Evolutionary conservation across 2,888 invertebrate genomes (phyloP).

Genomic region (Tenthredo livida): DNA sequence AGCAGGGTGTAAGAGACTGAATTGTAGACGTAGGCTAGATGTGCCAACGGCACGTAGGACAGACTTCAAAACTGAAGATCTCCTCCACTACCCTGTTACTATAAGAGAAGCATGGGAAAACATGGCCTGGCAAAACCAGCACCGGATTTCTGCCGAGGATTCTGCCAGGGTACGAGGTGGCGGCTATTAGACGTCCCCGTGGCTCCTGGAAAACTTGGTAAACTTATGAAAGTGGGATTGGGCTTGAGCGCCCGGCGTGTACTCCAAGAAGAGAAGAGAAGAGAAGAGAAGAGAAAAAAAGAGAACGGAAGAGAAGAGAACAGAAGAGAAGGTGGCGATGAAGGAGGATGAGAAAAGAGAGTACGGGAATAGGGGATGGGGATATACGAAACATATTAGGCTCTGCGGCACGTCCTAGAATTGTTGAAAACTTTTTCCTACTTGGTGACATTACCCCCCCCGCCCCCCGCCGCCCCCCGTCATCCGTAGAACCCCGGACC

Average conservation of each 20-base stretch:
- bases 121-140: neutral
- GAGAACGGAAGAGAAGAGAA: conserved; percentile 24
- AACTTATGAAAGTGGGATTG: conserved; percentile 75
- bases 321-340: conserved; percentile 42
- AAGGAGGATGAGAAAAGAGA: conserved; percentile 41
- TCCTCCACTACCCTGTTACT: neutral
- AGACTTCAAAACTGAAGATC: conserved; percentile 18
- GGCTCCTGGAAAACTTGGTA: conserved; percentile 70
- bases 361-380: conserved; percentile 58
- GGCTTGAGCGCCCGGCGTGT: conserved; percentile 63
- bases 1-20: conserved; percentile 16
- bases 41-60: conserved; percentile 26
- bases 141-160: conserved; percentile 11
- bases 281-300: neutral
- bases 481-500: conserved; percentile 22
- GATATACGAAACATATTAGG: conserved; percentile 73
- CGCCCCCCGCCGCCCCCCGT: conserved; percentile 30
- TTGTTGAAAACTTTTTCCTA: conserved; percentile 67
- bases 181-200: conserved; percentile 71
- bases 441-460: conserved; percentile 56
- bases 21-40: conserved; percentile 31
- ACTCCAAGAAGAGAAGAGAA: conserved; percentile 49
- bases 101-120: neutral
- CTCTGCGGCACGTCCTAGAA: conserved; percentile 70
- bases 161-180: conserved; percentile 56